A percentile compares a stretch with the other conserved stretches of the same genome.
phyloP scores from a whole-genome alignment of 2,113 vertebrate genomes.

The Oreotrochilus melanogaster region DNA sequence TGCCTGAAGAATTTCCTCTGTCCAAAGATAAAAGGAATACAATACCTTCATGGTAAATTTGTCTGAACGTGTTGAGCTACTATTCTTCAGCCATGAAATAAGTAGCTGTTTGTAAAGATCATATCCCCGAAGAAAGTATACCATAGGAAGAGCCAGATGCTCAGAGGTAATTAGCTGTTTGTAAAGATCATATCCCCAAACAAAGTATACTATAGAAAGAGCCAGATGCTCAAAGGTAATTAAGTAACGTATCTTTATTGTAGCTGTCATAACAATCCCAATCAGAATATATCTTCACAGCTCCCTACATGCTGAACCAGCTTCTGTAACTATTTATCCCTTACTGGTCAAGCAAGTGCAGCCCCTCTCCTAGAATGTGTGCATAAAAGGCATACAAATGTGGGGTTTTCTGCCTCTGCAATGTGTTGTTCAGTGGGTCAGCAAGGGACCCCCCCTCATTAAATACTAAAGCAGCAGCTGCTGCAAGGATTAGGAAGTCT shows the following conservation, averaged over 20 bases:
- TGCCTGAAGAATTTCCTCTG: slow-evolving; percentile 27
- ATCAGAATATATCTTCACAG: neutral
- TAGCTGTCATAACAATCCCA: slow-evolving; percentile 33
- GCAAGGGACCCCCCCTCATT: neutral
- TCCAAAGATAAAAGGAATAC: slow-evolving; percentile 50
- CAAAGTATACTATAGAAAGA: slow-evolving; percentile 34
- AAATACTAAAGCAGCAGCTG: slow-evolving; percentile 38
- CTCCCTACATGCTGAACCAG: neutral
- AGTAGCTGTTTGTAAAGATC: slow-evolving; percentile 39
- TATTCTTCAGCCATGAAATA: slow-evolving; percentile 10
- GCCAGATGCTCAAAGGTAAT: slow-evolving; percentile 46
- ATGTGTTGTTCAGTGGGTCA: neutral
- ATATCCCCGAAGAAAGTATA: slow-evolving; percentile 30
- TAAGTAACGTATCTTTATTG: neutral
- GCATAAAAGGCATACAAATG: neutral
- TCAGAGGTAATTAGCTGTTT: slow-evolving; percentile 40
- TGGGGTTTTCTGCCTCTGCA: neutral
- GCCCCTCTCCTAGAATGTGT: neutral
- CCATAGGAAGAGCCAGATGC: slow-evolving; percentile 49
- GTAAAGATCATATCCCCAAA: slow-evolving; percentile 42
- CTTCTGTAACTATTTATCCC: neutral
- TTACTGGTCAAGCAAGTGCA: neutral
- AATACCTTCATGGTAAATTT: slow-evolving; percentile 44
- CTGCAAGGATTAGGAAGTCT: slow-evolving; percentile 40
- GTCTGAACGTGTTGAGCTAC: neutral